Evolutionary conservation across 2,888 invertebrate species (phyloP).

Genomic region (Parnassius glacialis): DNA sequence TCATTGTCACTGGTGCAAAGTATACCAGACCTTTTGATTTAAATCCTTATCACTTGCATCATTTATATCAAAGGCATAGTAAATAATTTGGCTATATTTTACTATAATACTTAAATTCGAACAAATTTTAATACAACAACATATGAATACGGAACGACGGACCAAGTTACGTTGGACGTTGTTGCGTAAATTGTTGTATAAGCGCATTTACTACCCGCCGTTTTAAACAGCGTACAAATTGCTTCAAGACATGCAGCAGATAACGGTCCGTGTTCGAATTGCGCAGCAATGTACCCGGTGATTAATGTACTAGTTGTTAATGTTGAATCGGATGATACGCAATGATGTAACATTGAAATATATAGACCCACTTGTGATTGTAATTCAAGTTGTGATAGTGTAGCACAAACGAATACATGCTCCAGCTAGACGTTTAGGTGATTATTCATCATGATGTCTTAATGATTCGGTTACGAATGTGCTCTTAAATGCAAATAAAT

Average conservation of each 20-base stretch:
- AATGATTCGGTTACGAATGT: conserved; percentile 6
- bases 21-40: too few relatives aligned
- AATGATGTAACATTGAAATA: conserved; percentile 18
- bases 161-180: conserved; percentile 26
- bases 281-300: conserved; percentile 15
- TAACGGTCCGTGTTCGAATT: conserved; percentile 22
- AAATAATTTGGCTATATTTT: too few relatives aligned
- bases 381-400: not conserved
- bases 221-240: conserved; percentile 34
- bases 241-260: conserved; percentile 28
- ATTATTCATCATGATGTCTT: conserved; percentile 8
- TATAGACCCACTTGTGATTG: not conserved
- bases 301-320: conserved; percentile 24
- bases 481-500: not conserved
- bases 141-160: conserved; percentile 21
- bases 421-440: conserved; percentile 1
- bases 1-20: too few relatives aligned
- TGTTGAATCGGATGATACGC: conserved; percentile 14
- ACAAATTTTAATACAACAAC: not conserved
- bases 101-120: too few relatives aligned
- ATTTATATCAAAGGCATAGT: too few relatives aligned
- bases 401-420: not conserved
- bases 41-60: too few relatives aligned
- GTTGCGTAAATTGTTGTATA: conserved; percentile 35
- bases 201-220: conserved; percentile 34